Percentiles rank a stretch among this genome's conserved stretches.
Evolutionary conservation across 2,113 vertebrate species (phyloP).

Genomic region (Pangasianodon gigas): DNA sequence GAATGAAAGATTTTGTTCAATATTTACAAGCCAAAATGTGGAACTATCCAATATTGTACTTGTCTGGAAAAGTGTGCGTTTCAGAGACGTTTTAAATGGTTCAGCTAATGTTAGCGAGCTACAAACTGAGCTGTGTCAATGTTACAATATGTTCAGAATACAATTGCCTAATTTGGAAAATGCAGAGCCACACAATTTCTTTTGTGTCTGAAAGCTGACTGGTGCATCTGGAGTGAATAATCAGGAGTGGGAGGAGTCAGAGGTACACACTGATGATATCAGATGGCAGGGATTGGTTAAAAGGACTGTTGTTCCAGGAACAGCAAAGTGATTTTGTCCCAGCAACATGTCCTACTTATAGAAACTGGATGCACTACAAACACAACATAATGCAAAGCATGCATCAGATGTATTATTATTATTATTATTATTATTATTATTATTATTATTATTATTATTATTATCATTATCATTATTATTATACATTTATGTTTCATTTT

Average conservation of each 20-base stretch:
- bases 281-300: background rate
- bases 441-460: no score
- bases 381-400: background rate
- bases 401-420: background rate
- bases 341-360: background rate
- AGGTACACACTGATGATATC: background rate
- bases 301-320: background rate
- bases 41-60: background rate
- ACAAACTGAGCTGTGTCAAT: background rate
- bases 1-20: background rate
- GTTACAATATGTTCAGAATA: background rate
- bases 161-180: no score
- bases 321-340: background rate
- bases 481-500: background rate
- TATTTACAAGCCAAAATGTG: background rate
- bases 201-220: background rate
- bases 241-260: background rate
- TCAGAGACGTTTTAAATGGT: background rate
- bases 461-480: no score
- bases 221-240: background rate
- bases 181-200: background rate
- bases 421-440: no score
- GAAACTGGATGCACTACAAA: background rate
- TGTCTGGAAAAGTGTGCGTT: background rate
- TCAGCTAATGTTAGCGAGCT: background rate